These are phyloP conservation scores for Montipora capricornis DNA, from an alignment of 64 coral and sea anemone genomes.

Conservation along the genomic window DNA sequence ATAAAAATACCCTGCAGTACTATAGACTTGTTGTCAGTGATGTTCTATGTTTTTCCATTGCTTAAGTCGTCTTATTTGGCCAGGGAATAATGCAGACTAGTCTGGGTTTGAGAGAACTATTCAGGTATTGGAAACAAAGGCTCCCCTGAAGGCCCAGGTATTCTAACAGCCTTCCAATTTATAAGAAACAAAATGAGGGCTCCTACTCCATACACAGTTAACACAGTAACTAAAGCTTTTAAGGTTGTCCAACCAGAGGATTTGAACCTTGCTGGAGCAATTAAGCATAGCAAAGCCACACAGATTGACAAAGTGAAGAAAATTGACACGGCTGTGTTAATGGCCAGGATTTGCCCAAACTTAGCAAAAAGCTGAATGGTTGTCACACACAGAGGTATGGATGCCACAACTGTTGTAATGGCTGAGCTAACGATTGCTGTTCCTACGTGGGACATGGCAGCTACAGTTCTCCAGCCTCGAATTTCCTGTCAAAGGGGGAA, in stretches of 20 bases:
- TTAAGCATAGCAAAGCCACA: slow-evolving; percentile 79
- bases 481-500: slow-evolving; percentile 47
- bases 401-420: slow-evolving; percentile 84
- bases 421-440: slow-evolving; percentile 94
- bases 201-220: slow-evolving; percentile 26
- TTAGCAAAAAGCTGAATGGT: slow-evolving; percentile 93
- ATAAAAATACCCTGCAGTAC: not conserved
- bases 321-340: slow-evolving; percentile 91
- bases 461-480: slow-evolving; percentile 80
- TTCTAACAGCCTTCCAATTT: slow-evolving; percentile 45
- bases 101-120: not conserved
- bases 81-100: too few relatives aligned
- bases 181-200: slow-evolving; percentile 56
- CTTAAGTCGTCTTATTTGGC: too few relatives aligned
- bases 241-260: slow-evolving; percentile 10
- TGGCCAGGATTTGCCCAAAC: slow-evolving; percentile 95
- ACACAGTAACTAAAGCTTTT: slow-evolving; percentile 50
- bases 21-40: not conserved
- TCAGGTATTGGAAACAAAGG: slow-evolving; percentile 53
- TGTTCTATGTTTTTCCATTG: too few relatives aligned
- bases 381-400: slow-evolving; percentile 90
- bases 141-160: slow-evolving; percentile 79
- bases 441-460: slow-evolving; percentile 95
- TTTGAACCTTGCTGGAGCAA: slow-evolving; percentile 76
- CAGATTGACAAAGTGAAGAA: slow-evolving; percentile 88